Conservation (phyloP, 2,113 vertebrate species). For the Capricornis sumatraensis region DNA sequence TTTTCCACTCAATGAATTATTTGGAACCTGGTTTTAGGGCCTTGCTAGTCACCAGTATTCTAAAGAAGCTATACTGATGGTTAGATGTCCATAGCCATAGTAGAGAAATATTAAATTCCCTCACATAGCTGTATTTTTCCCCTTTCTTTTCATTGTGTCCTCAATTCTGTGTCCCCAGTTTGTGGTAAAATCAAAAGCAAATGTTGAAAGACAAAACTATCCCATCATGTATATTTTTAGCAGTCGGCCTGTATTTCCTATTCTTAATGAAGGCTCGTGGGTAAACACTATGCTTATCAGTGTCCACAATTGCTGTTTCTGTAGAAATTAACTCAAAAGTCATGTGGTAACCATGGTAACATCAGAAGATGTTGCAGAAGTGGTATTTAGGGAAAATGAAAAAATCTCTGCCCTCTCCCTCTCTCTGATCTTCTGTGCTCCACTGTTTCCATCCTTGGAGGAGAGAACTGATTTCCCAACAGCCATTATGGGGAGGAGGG, state of each 20-base stretch:
- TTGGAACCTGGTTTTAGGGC: neutral
- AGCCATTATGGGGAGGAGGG: neutral
- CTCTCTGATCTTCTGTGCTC: neutral
- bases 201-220: neutral
- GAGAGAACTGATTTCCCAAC: slow-evolving; percentile 25
- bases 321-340: slow-evolving; percentile 61
- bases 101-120: neutral
- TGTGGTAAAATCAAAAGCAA: slow-evolving; percentile 1
- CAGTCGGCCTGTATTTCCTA: neutral
- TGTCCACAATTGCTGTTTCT: slow-evolving; percentile 41
- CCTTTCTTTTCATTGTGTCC: neutral
- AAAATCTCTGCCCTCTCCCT: slow-evolving; percentile 32
- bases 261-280: slow-evolving; percentile 32
- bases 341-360: slow-evolving; percentile 63
- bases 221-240: neutral
- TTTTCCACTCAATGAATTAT: neutral
- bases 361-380: neutral
- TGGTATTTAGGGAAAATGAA: slow-evolving; percentile 24
- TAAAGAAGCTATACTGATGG: neutral
- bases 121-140: neutral
- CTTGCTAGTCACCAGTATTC: neutral
- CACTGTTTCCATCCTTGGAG: neutral
- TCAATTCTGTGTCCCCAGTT: neutral
- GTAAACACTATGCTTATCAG: neutral
- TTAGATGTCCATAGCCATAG: neutral